Evolutionary conservation across 1,140 invertebrate genomes (phyloP).

Genomic region (Coelopa frigida): DNA sequence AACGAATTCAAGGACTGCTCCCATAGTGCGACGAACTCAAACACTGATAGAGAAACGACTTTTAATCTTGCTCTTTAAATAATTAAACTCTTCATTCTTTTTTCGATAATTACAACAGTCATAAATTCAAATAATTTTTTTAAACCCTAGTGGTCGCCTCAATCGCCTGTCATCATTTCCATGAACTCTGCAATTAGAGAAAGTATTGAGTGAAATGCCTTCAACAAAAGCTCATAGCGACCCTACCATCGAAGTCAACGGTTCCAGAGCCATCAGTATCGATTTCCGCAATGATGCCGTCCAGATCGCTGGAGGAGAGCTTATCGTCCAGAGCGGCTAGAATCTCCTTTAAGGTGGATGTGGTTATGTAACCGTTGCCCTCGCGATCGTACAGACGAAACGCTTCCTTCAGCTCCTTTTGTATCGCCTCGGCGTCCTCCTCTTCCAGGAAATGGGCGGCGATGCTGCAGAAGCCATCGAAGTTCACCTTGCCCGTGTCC

Average conservation of each 20-base stretch:
- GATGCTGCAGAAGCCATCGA: slow-evolving; percentile 86
- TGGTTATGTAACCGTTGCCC: slow-evolving; percentile 91
- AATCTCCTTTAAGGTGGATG: slow-evolving; percentile 81
- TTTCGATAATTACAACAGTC: neutral
- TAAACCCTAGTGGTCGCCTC: too few species aligned
- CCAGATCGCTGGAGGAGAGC: slow-evolving; percentile 71
- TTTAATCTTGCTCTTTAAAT: neutral
- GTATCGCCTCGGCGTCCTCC: slow-evolving; percentile 87
- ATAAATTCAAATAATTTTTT: too few species aligned
- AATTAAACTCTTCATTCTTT: neutral
- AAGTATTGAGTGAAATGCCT: slow-evolving; percentile 10
- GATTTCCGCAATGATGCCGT: slow-evolving; percentile 89
- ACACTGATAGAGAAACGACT: too few species aligned
- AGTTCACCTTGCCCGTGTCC: slow-evolving; percentile 83
- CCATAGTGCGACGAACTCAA: too few species aligned
- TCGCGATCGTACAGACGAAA: slow-evolving; percentile 72
- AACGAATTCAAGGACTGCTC: too few species aligned
- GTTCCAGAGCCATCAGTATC: slow-evolving; percentile 90
- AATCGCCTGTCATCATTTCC: slow-evolving; percentile 79
- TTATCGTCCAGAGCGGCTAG: slow-evolving; percentile 85
- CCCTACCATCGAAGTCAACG: slow-evolving; percentile 76
- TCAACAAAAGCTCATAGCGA: neutral
- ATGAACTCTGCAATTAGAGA: slow-evolving; percentile 60
- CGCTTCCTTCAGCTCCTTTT: slow-evolving; percentile 90
- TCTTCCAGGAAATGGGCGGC: slow-evolving; percentile 84